phyloP scores from a whole-genome alignment of 2,113 vertebrate species.

The Barbus barbus region DNA sequence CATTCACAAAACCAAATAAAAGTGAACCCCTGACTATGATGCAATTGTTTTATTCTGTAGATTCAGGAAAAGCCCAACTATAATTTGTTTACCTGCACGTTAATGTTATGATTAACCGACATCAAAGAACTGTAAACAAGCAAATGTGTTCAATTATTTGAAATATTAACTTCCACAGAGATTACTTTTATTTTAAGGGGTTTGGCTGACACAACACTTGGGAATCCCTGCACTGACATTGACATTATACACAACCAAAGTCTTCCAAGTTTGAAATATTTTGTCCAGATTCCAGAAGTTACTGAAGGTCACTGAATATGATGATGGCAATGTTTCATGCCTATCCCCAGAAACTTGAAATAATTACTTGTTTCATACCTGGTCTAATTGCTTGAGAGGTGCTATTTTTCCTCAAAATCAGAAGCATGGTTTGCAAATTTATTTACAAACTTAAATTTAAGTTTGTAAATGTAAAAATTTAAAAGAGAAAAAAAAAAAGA shows the following conservation, averaged over 20 bases:
- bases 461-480: too few relatives aligned
- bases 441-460: too few relatives aligned
- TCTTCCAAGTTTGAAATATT: not conserved
- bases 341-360: not conserved
- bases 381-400: not conserved
- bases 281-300: not conserved
- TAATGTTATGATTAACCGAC: too few relatives aligned
- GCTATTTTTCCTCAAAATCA: not conserved
- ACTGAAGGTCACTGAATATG: not conserved
- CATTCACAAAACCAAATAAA: slow-evolving; percentile 5
- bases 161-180: too few relatives aligned
- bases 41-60: not conserved
- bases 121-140: too few relatives aligned
- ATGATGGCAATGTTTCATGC: too few relatives aligned
- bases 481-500: not conserved
- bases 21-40: not conserved
- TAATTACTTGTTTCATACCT: not conserved
- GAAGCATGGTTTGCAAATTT: not conserved
- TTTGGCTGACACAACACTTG: too few relatives aligned
- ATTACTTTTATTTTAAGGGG: too few relatives aligned
- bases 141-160: too few relatives aligned
- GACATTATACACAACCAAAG: too few relatives aligned
- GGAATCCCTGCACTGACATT: not conserved
- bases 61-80: not conserved
- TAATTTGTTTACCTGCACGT: not conserved